phyloP scores from a whole-genome alignment of 2,888 invertebrate species.

The Elysia crispata region DNA sequence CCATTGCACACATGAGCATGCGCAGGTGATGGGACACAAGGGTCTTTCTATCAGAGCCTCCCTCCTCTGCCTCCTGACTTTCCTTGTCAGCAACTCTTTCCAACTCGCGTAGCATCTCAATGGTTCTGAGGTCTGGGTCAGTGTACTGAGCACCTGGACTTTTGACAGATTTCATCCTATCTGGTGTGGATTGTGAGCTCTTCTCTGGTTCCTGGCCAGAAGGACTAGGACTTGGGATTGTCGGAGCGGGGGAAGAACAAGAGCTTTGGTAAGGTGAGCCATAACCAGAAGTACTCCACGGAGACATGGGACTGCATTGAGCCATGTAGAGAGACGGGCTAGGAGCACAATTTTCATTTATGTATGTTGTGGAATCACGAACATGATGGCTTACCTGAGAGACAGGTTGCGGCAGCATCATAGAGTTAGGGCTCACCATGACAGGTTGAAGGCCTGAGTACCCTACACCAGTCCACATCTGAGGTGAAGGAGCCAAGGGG shows the following conservation, averaged over 20 bases:
- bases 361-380: too few relatives aligned
- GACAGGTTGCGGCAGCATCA: too few relatives aligned
- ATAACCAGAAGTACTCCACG: conserved; percentile 18
- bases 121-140: conserved; percentile 43
- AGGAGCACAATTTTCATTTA: too few relatives aligned
- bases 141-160: conserved; percentile 25
- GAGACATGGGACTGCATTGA: background rate
- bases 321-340: background rate
- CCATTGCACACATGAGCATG: conserved; percentile 49
- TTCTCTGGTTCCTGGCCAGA: background rate
- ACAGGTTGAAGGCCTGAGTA: too few relatives aligned
- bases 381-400: too few relatives aligned
- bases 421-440: too few relatives aligned
- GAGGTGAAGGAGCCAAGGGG: too few relatives aligned
- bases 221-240: background rate
- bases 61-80: conserved; percentile 27
- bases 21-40: conserved; percentile 48
- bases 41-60: conserved; percentile 38
- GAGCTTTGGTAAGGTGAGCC: background rate
- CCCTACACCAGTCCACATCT: too few relatives aligned
- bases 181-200: background rate
- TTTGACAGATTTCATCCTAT: background rate
- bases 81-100: conserved; percentile 49
- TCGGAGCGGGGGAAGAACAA: background rate
- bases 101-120: conserved; percentile 48